Conservation (phyloP, 53 echinoderm and acorn worm species). For the Echinometra lucunter region DNA sequence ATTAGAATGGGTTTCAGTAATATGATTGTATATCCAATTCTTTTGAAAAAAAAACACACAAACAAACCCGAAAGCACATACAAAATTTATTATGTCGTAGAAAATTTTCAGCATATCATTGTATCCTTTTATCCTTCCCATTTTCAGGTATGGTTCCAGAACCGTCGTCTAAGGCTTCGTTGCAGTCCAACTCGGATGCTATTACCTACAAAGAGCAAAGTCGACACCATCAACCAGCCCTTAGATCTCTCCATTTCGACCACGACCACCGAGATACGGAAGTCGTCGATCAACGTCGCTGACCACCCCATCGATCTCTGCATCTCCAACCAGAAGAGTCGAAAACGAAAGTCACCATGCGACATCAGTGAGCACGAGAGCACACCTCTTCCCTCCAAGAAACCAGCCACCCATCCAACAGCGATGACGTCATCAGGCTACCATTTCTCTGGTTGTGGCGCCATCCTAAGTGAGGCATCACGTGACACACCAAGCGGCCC, state of each 20-base stretch:
- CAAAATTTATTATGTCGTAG: no score
- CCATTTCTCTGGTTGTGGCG: neutral
- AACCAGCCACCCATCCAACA: neutral
- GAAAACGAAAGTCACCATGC: neutral
- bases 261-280: no score
- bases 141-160: constrained; percentile 28
- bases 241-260: neutral
- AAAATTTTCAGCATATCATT: neutral
- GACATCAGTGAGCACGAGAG: neutral
- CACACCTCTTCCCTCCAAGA: neutral
- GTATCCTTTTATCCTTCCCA: neutral
- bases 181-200: neutral
- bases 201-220: neutral
- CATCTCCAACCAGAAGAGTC: neutral
- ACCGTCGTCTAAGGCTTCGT: neutral
- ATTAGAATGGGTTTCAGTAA: no score
- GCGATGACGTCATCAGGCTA: neutral
- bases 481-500: neutral
- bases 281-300: neutral
- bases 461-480: neutral
- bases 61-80: no score
- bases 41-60: no score
- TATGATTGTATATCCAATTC: no score
- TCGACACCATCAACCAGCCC: neutral
- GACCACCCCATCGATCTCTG: constrained; percentile 6